Conservation (phyloP, 2,888 invertebrate species). For the Sipha maydis region DNA sequence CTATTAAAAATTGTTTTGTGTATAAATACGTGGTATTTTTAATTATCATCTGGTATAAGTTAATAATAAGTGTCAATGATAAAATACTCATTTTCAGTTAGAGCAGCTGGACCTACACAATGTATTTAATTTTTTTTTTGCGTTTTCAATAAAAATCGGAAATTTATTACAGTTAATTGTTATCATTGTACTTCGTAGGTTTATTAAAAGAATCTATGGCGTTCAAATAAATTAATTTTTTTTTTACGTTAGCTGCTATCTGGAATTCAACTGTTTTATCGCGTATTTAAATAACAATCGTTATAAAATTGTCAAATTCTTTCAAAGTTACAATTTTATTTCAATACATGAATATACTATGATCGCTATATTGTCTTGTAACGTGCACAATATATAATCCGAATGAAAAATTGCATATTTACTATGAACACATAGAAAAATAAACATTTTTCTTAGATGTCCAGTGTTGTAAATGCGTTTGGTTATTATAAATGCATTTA, state of each 20-base stretch:
- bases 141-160: not conserved
- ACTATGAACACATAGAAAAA: not conserved
- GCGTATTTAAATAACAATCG: not conserved
- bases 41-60: not conserved
- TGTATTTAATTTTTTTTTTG: not conserved
- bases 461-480: too few species aligned
- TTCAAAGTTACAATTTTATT: slow-evolving; percentile 33
- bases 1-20: not conserved
- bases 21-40: too few species aligned
- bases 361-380: not conserved
- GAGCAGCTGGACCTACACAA: too few species aligned
- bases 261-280: slow-evolving; percentile 46
- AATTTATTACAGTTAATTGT: not conserved
- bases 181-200: not conserved
- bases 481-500: not conserved
- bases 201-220: not conserved
- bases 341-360: slow-evolving; percentile 16
- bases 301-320: slow-evolving; percentile 39
- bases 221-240: not conserved
- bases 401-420: not conserved
- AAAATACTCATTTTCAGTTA: not conserved
- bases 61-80: not conserved
- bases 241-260: slow-evolving; percentile 1
- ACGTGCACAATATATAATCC: not conserved
- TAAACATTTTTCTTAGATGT: not conserved